Base-by-base conservation (phyloP, 2,113 vertebrate species). In the Athene noctua region DNA sequence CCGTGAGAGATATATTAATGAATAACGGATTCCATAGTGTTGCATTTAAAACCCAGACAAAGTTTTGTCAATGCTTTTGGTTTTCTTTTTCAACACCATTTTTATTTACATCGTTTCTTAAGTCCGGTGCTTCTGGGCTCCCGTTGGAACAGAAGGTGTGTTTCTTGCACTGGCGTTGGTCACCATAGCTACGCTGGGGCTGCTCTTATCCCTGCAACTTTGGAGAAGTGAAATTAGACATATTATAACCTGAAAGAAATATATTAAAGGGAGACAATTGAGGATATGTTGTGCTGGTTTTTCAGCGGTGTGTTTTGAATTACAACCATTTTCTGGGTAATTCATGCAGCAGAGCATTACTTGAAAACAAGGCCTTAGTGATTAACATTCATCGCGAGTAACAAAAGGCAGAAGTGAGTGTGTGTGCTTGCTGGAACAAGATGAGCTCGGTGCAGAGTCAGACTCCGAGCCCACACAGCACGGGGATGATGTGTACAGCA, bases 101-200 rank as follows among this genome's bases (percentile, higher is more conserved):
- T 90, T 77, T 92, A 58, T 97, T 93, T 55, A 77, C 1, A 1
- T 59, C 0, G 1, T 42, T 88, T 52, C 66, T 59, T 87, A 85
- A 82, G 65, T 81, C 59, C 70, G 5, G 17, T 44, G 85, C 18
- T 84, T 51, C 38, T 46, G 58, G 66, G 46, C 47, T 84, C 22
- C 83, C 42, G 21, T 15, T 44, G 85, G 71, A 96, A 29, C 71
- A 87, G 73, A 68, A 87, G 42, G 68, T 81, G 94, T 27, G 82
- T 15, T 82, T 55, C 18, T 67, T 4, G 0, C 13, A 1, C 30
- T 36, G 80, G 54, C 1, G 1, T 36, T 71, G 51, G 94, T 96
- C 91, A 88, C 94, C 84, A 96, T 92, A 93, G 96, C 75, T 91
- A 96, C 95, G n/a, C 40, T 70, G 73, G 6, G 16, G 38, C 29